These are phyloP conservation scores for Bombus haemorrhoidalis DNA, from an alignment of 1,140 invertebrate genomes.

Conservation along the genomic window DNA sequence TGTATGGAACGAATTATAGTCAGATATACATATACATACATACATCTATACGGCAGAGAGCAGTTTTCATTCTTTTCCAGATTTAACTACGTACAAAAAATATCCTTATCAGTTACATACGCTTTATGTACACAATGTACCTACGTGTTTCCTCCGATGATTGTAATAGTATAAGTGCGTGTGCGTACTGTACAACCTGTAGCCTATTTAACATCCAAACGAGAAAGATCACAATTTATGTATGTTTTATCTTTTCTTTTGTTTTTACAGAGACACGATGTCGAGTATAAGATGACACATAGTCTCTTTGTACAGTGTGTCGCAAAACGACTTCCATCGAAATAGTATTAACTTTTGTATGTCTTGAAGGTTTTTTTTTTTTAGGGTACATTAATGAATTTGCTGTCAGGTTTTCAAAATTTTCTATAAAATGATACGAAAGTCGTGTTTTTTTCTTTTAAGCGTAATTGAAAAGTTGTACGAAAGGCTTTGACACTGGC, in stretches of 20 bases:
- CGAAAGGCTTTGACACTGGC: background rate
- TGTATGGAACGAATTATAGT: conserved; percentile 40
- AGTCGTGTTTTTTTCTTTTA: background rate
- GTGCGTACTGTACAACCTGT: conserved; percentile 56
- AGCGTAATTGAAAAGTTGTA: background rate
- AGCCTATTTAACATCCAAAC: conserved; percentile 40
- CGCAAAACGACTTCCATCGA: background rate
- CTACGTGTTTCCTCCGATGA: conserved; percentile 54
- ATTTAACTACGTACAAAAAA: conserved; percentile 69
- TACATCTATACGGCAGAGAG: conserved; percentile 1
- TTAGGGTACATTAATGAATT: background rate
- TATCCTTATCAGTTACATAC: conserved; percentile 63
- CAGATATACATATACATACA: conserved; percentile 36
- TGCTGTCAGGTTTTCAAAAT: background rate
- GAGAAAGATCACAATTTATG: conserved; percentile 49
- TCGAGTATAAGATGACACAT: conserved; percentile 10
- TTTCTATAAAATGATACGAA: background rate
- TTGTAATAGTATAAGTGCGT: conserved; percentile 46
- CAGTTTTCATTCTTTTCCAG: conserved; percentile 17
- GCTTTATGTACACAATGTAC: conserved; percentile 60
- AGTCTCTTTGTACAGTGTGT: background rate
- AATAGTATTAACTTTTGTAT: background rate
- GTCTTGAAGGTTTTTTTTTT: background rate
- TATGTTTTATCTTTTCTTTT: background rate
- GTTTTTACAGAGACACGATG: conserved; percentile 1